These are phyloP conservation scores for Cydia splendana DNA, from an alignment of 1,140 invertebrate genomes.

Conservation along the genomic window DNA sequence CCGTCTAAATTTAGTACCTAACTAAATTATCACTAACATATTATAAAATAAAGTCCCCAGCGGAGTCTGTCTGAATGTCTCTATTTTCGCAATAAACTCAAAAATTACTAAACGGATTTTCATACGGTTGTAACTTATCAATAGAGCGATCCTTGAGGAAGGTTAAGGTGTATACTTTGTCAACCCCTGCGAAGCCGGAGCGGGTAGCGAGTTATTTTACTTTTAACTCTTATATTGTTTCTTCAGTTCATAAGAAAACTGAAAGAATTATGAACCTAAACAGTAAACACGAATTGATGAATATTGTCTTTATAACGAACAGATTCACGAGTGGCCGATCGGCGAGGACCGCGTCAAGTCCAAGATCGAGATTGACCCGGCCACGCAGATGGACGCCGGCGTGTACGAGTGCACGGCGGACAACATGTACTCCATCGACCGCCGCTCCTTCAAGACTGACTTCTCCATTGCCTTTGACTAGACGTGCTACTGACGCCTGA, in stretches of 20 bases:
- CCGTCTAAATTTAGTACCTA: no score
- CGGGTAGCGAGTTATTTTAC: no score
- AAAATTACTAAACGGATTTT: no score
- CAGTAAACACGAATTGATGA: not conserved
- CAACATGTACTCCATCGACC: slow-evolving; percentile 96
- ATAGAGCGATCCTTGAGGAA: no score
- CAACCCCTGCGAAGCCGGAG: no score
- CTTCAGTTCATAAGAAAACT: not conserved
- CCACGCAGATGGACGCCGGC: slow-evolving; percentile 95
- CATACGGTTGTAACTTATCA: no score
- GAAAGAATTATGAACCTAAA: not conserved
- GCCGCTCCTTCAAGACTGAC: slow-evolving; percentile 94
- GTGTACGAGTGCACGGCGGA: slow-evolving; percentile 95
- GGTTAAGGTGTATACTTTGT: no score
- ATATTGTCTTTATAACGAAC: slow-evolving; percentile 35
- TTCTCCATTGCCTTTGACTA: slow-evolving; percentile 94
- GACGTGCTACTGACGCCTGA: slow-evolving; percentile 34
- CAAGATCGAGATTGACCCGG: slow-evolving; percentile 96
- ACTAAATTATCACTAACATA: no score
- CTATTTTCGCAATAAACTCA: no score
- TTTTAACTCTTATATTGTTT: not conserved
- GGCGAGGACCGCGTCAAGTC: slow-evolving; percentile 92
- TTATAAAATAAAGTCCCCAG: no score
- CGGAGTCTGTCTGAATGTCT: no score
- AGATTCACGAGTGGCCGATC: slow-evolving; percentile 94